phyloP scores from a whole-genome alignment of 2,113 vertebrate species.

The Misgurnus mizolepis region DNA sequence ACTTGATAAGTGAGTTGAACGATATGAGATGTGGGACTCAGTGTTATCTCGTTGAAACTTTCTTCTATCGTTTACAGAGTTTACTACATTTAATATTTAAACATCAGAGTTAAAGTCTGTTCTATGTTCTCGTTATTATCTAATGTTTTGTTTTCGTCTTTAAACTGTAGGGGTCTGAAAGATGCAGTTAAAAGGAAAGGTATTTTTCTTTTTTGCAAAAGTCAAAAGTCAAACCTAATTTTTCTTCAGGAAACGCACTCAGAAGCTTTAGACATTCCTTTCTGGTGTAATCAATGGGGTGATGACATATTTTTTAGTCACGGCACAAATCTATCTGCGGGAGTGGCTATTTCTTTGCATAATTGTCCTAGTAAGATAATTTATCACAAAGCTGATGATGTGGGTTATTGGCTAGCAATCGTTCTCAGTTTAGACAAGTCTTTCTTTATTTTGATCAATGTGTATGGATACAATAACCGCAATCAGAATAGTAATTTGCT shows the following conservation, averaged over 20 bases:
- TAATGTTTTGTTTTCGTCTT: conserved; percentile 9
- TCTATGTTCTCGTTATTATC: conserved; percentile 18
- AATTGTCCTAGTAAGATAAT: conserved; percentile 24
- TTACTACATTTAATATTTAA: not conserved
- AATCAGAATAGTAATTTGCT: conserved; percentile 12
- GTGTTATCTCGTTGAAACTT: not conserved
- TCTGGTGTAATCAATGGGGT: conserved; percentile 38
- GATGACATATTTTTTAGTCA: conserved; percentile 15
- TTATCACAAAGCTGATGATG: not conserved
- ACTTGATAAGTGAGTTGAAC: not conserved
- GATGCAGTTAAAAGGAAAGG: not conserved
- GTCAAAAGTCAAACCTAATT: not conserved
- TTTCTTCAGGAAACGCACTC: conserved; percentile 45
- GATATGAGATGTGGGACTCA: not conserved
- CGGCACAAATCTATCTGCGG: conserved; percentile 25
- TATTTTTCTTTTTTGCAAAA: conserved; percentile 40
- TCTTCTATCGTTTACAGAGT: not conserved
- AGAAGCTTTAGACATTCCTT: conserved; percentile 12
- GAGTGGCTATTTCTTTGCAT: conserved; percentile 23
- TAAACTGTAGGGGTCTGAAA: conserved; percentile 20
- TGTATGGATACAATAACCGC: conserved; percentile 10
- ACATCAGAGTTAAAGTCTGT: not conserved
- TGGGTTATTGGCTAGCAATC: conserved; percentile 16
- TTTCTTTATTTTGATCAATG: conserved; percentile 36
- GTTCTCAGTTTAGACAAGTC: not conserved